Evolutionary conservation across 1,140 invertebrate species (phyloP), one percentile per base, ranked within the genome.

Genomic region (Contarinia nasturtii): DNA sequence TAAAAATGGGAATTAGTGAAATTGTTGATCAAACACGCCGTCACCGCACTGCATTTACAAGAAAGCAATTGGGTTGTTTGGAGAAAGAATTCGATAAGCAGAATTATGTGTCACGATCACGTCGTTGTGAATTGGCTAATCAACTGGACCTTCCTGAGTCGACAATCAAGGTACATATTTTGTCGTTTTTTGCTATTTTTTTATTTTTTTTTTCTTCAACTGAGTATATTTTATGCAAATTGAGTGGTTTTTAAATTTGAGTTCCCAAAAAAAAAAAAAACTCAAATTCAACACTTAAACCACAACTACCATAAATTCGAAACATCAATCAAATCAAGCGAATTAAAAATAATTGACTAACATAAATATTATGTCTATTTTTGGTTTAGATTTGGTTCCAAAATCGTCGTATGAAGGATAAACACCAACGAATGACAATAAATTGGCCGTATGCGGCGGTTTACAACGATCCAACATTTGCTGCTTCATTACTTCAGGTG

Each of bases 331-430:
- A n/a, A n/a, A n/a, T n/a, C n/a, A n/a, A n/a, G n/a, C n/a, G n/a
- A n/a, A n/a, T n/a, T n/a, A n/a, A n/a, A n/a, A n/a, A n/a, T n/a
- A n/a, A n/a, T n/a, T n/a, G n/a, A n/a, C n/a, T n/a, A n/a, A n/a
- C n/a, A n/a, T n/a, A n/a, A n/a, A n/a, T n/a, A n/a, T n/a, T n/a
- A n/a, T n/a, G n/a, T n/a, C n/a, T n/a, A n/a, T n/a, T n/a, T n/a
- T n/a, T n/a, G n/a, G n/a, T n/a, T n/a, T 27, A 92, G 88, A 91
- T 98, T 2, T 98, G 94, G 94, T 98, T 98, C 61, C 94, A 98
- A 75, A 98, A 98, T 57, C 75, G 94, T 12, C 73, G 94, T n/a
- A 98, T 98, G 94, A 98, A 98, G 61, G 91, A 97, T 67, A 98
- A 97, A 57, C 73, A 92, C 0, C 92, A 98, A 60, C 67, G 89